Percentiles rank a stretch among this genome's conserved stretches.
phyloP scores from a whole-genome alignment of 2,113 vertebrate genomes.

The Phalacrocorax carbo region DNA sequence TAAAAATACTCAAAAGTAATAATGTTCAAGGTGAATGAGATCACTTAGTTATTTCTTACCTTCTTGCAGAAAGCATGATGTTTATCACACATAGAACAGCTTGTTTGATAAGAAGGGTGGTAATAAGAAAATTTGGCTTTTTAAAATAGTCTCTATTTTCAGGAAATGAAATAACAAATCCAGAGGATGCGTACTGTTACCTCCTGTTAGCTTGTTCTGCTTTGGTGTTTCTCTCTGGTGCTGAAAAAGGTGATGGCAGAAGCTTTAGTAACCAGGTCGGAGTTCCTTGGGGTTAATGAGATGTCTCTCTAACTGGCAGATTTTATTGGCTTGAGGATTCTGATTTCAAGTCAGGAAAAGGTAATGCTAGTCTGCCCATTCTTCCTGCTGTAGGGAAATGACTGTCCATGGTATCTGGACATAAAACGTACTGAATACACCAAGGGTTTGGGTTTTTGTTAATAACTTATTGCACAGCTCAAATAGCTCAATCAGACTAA shows the following conservation, averaged over 20 bases:
- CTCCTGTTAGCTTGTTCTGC: neutral
- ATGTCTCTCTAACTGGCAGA: slow-evolving; percentile 32
- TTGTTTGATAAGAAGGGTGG: neutral
- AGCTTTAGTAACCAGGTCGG: slow-evolving; percentile 20
- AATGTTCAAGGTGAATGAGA: neutral
- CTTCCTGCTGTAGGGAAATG: neutral
- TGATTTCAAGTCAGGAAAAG: slow-evolving; percentile 13
- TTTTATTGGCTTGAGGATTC: slow-evolving; percentile 49
- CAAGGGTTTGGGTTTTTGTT: neutral
- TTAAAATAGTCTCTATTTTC: neutral
- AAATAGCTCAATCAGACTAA: neutral
- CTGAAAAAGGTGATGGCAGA: slow-evolving; percentile 14
- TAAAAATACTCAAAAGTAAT: neutral
- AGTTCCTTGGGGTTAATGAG: slow-evolving; percentile 45
- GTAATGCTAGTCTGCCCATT: neutral
- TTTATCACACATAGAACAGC: neutral
- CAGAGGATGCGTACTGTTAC: neutral
- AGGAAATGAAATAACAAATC: neutral
- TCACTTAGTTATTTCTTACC: neutral
- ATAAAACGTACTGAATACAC: neutral
- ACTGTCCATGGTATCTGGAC: neutral
- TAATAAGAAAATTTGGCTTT: neutral
- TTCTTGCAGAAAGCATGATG: neutral
- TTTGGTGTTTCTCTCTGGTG: neutral
- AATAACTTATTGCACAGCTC: neutral